phyloP scores from a whole-genome alignment of 64 coral and sea anemone species.

The Platygyra sinensis region DNA sequence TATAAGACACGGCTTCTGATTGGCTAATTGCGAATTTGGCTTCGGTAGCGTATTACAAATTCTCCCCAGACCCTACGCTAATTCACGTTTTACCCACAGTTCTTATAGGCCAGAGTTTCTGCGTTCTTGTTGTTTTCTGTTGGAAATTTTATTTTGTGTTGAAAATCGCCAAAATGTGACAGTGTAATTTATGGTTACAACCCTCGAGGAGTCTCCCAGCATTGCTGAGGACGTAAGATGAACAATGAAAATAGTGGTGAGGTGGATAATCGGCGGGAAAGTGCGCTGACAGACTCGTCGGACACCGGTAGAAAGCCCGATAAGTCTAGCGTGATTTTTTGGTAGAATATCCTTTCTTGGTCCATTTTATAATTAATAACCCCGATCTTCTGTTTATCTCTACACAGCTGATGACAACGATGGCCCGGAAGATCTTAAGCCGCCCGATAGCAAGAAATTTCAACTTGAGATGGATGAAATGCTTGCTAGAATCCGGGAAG shows the following conservation, averaged over 20 bases:
- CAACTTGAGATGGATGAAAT: conserved; percentile 47
- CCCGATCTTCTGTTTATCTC: conserved; percentile 1
- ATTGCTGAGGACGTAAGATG: conserved; percentile 54
- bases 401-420: neutral
- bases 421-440: conserved; percentile 23
- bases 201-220: conserved; percentile 24
- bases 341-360: neutral
- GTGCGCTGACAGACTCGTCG: neutral
- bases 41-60: too few species aligned
- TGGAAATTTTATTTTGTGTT: conserved; percentile 12
- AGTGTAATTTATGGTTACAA: neutral
- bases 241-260: neutral
- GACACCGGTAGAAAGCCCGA: neutral
- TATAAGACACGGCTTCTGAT: too few species aligned
- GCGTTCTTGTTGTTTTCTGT: neutral
- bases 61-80: too few species aligned
- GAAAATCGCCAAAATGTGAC: conserved; percentile 23
- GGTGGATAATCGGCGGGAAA: neutral
- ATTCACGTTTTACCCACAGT: neutral
- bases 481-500: conserved; percentile 20
- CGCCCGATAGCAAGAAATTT: conserved; percentile 51
- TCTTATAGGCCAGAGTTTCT: neutral
- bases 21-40: too few species aligned
- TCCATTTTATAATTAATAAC: neutral
- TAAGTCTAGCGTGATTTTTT: neutral